Conservation (phyloP, 1,140 invertebrate genomes). For the Linepithema humile region DNA sequence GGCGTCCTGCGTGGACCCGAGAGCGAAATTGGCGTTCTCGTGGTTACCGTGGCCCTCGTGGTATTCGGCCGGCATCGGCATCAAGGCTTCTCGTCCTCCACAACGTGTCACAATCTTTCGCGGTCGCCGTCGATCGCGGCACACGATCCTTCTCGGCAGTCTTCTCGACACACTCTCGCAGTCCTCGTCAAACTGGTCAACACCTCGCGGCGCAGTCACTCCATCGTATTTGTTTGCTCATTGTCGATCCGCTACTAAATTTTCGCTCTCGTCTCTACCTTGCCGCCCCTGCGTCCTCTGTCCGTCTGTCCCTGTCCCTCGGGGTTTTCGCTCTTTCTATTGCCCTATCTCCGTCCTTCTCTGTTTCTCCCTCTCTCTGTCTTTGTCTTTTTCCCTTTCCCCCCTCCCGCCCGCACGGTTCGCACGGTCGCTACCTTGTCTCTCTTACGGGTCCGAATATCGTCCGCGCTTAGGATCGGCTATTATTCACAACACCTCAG, state of each 20-base stretch:
- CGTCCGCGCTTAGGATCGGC: not conserved
- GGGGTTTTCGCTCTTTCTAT: slow-evolving; percentile 46
- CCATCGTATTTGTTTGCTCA: slow-evolving; percentile 77
- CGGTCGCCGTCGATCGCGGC: slow-evolving; percentile 41
- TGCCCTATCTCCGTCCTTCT: slow-evolving; percentile 22
- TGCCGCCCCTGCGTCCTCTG: slow-evolving; percentile 22
- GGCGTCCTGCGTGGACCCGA: slow-evolving; percentile 82
- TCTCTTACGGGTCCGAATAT: not conserved
- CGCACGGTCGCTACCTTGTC: not conserved
- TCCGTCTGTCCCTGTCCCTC: slow-evolving; percentile 8
- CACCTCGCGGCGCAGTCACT: slow-evolving; percentile 74
- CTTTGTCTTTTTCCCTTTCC: slow-evolving; percentile 24
- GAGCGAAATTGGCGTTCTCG: slow-evolving; percentile 83
- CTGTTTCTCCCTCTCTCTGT: slow-evolving; percentile 24
- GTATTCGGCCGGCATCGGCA: slow-evolving; percentile 84
- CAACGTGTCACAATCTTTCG: slow-evolving; percentile 53
- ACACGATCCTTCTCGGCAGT: slow-evolving; percentile 28
- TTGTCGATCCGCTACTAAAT: slow-evolving; percentile 54
- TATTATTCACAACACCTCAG: not conserved
- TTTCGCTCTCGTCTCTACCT: slow-evolving; percentile 23
- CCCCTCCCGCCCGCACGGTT: not conserved
- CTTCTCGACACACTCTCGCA: not conserved
- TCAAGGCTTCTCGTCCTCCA: slow-evolving; percentile 67
- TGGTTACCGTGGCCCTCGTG: slow-evolving; percentile 82
- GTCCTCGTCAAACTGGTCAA: slow-evolving; percentile 66